phyloP scores from a whole-genome alignment of 2,113 vertebrate species.

The Aleadryas rufinucha region DNA sequence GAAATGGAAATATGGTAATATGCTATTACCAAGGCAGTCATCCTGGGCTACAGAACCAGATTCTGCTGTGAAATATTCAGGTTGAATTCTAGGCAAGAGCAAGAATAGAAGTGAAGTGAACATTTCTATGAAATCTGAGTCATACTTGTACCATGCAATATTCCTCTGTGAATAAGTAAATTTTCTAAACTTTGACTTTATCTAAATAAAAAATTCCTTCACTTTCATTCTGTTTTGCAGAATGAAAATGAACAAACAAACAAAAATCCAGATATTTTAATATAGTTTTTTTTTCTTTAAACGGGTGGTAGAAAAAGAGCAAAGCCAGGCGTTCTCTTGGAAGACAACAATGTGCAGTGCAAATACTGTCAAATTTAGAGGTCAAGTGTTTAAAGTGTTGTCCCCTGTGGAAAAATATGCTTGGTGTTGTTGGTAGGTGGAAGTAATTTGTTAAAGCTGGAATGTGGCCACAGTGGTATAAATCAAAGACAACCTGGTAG shows the following conservation, averaged over 20 bases:
- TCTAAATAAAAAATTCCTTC: neutral
- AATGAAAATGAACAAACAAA: no score
- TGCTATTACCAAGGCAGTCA: neutral
- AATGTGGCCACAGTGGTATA: neutral
- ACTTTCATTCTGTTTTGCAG: neutral
- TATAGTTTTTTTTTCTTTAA: neutral
- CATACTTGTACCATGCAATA: neutral
- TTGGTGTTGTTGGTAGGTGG: neutral
- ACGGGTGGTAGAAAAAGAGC: neutral
- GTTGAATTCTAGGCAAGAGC: neutral
- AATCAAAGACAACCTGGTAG: neutral
- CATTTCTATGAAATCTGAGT: neutral
- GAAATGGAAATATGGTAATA: neutral
- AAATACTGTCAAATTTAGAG: neutral
- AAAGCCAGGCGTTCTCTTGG: neutral
- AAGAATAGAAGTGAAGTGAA: neutral
- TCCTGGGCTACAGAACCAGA: neutral
- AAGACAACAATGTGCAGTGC: neutral
- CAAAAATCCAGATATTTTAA: neutral
- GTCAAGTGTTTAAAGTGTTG: neutral
- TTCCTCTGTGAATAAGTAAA: neutral
- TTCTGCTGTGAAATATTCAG: neutral
- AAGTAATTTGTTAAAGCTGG: neutral
- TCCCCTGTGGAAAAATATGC: neutral
- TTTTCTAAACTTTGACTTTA: neutral